Evolutionary conservation across 2,888 invertebrate genomes (phyloP).

Genomic region (Tineola bisselliella): DNA sequence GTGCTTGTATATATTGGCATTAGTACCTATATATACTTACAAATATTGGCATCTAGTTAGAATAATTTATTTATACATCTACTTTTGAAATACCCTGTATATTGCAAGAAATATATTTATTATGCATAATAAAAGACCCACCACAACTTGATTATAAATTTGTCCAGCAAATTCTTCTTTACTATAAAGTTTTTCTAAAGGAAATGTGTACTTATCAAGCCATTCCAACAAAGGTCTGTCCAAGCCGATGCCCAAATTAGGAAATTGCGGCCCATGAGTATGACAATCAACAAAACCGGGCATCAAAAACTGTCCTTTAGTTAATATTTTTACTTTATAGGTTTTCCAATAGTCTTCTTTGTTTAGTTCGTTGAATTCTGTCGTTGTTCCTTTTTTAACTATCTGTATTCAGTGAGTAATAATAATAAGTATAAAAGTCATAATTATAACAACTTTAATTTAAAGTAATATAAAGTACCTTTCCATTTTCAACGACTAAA

Average conservation of each 20-base stretch:
- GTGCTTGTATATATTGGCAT: too few relatives aligned
- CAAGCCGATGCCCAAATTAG: constrained; percentile 84
- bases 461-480: constrained; percentile 41
- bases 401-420: constrained; percentile 37
- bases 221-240: constrained; percentile 84
- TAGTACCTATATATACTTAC: too few relatives aligned
- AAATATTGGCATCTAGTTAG: too few relatives aligned
- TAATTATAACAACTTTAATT: not conserved
- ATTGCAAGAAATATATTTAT: too few relatives aligned
- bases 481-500: constrained; percentile 66
- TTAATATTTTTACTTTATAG: constrained; percentile 25
- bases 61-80: too few relatives aligned
- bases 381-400: constrained; percentile 25
- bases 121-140: too few relatives aligned
- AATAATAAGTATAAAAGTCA: too few relatives aligned
- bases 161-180: constrained; percentile 74
- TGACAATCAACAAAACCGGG: constrained; percentile 92
- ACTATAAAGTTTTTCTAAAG: constrained; percentile 77
- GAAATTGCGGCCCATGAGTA: constrained; percentile 89
- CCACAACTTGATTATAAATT: constrained; percentile 83
- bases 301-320: constrained; percentile 74
- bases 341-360: not conserved
- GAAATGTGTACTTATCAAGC: constrained; percentile 87
- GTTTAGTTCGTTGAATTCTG: not conserved
- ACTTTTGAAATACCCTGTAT: too few relatives aligned